These are phyloP conservation scores for Eulemur rubriventer DNA, from an alignment of 2,797 vertebrate species.

Conservation along the genomic window DNA sequence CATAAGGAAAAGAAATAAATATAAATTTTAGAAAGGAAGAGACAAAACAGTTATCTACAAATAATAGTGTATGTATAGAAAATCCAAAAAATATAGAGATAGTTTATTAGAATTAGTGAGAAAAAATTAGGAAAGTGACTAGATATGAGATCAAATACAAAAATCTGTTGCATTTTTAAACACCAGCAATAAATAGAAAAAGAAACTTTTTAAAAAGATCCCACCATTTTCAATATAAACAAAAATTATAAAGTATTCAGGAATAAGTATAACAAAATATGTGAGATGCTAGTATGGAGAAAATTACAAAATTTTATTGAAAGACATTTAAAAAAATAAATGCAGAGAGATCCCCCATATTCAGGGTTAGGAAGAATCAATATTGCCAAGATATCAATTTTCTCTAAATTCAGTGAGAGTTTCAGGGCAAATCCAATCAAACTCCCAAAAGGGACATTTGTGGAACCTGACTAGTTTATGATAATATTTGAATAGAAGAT, in stretches of 20 bases:
- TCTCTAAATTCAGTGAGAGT: conserved; percentile 57
- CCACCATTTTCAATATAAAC: neutral
- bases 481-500: conserved; percentile 66
- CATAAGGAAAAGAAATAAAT: conserved; percentile 11
- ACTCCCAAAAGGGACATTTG: conserved; percentile 37
- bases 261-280: neutral
- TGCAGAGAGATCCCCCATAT: neutral
- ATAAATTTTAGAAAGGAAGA: neutral
- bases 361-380: conserved; percentile 24
- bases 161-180: conserved; percentile 18
- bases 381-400: conserved; percentile 51
- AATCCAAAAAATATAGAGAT: neutral
- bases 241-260: neutral
- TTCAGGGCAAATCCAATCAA: conserved; percentile 56
- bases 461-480: conserved; percentile 39
- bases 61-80: neutral
- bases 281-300: conserved; percentile 3
- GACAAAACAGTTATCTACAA: conserved; percentile 6
- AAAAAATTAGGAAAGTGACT: neutral
- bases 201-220: neutral
- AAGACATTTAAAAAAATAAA: conserved; percentile 41
- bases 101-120: neutral
- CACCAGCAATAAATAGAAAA: neutral
- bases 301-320: conserved; percentile 27
- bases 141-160: neutral